Percentiles rank a stretch among this genome's conserved stretches.
phyloP scores from a whole-genome alignment of 2,888 invertebrate genomes.

The Minunthozetes semirufus region DNA sequence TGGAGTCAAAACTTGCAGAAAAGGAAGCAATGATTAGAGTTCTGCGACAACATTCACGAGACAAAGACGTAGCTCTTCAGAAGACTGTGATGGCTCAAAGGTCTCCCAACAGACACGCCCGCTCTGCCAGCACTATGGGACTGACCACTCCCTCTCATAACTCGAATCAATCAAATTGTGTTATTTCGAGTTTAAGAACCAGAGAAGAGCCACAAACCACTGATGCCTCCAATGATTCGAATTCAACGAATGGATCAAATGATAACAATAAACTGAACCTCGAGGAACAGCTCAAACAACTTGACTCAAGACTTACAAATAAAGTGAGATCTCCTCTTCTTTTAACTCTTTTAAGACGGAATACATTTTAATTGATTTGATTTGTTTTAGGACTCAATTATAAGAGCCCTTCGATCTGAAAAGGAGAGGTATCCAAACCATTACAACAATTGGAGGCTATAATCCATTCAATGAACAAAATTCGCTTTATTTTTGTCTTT shows the following conservation, averaged over 20 bases:
- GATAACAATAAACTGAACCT: conserved; percentile 46
- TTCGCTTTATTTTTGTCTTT: conserved; percentile 6
- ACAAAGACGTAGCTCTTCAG: conserved; percentile 44
- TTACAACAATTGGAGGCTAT: conserved; percentile 53
- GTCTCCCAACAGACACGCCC: conserved; percentile 43
- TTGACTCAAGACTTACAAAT: conserved; percentile 56
- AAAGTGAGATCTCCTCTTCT: no score
- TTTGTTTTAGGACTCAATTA: conserved; percentile 54
- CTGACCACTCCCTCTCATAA: conserved; percentile 39
- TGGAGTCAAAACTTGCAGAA: conserved; percentile 79
- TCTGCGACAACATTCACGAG: conserved; percentile 56
- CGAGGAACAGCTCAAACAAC: conserved; percentile 71
- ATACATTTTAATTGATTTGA: no score
- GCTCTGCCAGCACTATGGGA: conserved; percentile 43
- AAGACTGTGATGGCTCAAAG: conserved; percentile 45
- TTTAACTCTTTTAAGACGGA: background rate
- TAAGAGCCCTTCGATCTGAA: conserved; percentile 66
- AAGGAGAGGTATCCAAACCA: conserved; percentile 68
- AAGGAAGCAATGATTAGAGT: conserved; percentile 84
- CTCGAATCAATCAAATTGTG: background rate
- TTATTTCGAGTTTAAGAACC: background rate
- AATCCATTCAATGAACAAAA: background rate
- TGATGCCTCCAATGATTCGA: conserved; percentile 4
- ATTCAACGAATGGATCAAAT: conserved; percentile 21
- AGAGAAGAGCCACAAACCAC: conserved; percentile 8